Percentiles rank a stretch among this genome's conserved stretches.
phyloP scores from a whole-genome alignment of 2,113 vertebrate species.

The Nanorana parkeri region DNA sequence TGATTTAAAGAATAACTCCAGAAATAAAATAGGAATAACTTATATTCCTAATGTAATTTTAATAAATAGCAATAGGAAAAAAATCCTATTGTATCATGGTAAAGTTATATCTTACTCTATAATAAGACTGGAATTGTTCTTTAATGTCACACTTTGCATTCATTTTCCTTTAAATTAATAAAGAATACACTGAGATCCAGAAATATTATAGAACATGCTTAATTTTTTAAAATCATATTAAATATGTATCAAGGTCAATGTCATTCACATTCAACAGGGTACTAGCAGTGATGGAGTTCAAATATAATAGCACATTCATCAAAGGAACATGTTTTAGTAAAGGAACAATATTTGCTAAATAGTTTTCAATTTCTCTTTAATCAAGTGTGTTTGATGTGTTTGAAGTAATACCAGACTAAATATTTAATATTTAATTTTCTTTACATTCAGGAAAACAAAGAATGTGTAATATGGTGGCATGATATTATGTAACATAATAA shows the following conservation, averaged over 20 bases:
- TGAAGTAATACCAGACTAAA: conserved; percentile 27
- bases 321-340: background rate
- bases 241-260: background rate
- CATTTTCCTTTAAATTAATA: too few relatives aligned
- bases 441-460: conserved; percentile 8
- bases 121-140: too few relatives aligned
- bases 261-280: background rate
- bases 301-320: background rate
- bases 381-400: background rate
- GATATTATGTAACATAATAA: conserved; percentile 45
- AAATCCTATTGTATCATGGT: too few relatives aligned
- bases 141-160: too few relatives aligned
- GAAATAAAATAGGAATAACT: too few relatives aligned
- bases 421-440: conserved; percentile 14
- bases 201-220: background rate
- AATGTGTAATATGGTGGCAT: background rate
- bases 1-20: too few relatives aligned
- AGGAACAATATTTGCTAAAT: conserved; percentile 8
- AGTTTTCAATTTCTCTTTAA: background rate
- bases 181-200: too few relatives aligned
- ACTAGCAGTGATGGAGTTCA: background rate
- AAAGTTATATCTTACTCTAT: too few relatives aligned
- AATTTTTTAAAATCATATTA: background rate
- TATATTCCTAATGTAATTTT: too few relatives aligned
- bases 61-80: too few relatives aligned